Evolutionary conservation across 64 coral and sea anemone species (phyloP), one percentile per base, ranked within the genome.

Genomic region (Acropora tenuis): DNA sequence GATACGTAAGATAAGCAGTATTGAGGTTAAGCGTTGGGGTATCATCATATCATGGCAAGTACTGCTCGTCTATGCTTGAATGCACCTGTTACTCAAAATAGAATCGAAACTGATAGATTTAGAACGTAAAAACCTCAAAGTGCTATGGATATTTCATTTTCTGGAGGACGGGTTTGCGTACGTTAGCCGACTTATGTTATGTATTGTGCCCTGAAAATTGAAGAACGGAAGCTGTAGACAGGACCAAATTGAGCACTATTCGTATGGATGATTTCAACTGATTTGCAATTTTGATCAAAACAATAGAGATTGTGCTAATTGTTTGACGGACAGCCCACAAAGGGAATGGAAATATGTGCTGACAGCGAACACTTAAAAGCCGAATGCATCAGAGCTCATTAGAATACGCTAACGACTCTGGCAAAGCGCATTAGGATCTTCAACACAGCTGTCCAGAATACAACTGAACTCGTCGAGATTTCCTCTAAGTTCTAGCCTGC

Each of bases 291-390:
- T 5, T 55, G 52, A 85, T 85, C 44, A 47, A 47, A 85, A 85
- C 41, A 85, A 20, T 59, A 46, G 17, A 47, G 63, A 85, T 85
- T 72, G 41, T 46, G 18, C 12, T 85, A 85, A 85, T 85, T 85
- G 82, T 85, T 71, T 48, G 61, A 85, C 8, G 11, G 61, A 85
- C 61, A 48, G 61, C 61, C 42, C 82, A 47, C 43, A n/a, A 17
- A 60, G 82, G 45, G 71, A 85, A 47, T 85, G 15, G 46, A 20
- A 85, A 77, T 77, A 77, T 30, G 30, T 30, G 30, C 30, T 30
- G 30, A 30, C 30, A 30, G 30, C 30, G 30, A 30, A 55, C 18
- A 8, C 17, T 71, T 71, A 40, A 20, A 71, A 71, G 1, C 18
- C 43, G 44, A 12, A 10, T 44, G 4, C 30, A 75, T 75, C 47